These are phyloP conservation scores for Calonectris borealis DNA, from an alignment of 2,113 vertebrate species.

Conservation along the genomic window DNA sequence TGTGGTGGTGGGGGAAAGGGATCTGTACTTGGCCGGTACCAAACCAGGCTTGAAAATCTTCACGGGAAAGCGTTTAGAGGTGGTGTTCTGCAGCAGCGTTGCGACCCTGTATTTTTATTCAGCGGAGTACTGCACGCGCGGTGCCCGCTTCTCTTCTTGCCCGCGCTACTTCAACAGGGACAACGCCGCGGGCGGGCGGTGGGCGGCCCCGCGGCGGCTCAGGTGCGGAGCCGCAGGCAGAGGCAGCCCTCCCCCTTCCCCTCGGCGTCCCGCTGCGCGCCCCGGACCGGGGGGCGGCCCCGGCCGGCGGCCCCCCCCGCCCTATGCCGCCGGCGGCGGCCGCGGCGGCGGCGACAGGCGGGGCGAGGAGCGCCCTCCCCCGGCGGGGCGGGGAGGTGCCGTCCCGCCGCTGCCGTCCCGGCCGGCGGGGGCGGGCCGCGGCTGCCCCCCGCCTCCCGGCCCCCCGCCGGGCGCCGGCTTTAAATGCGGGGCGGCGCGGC, in stretches of 20 bases:
- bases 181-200: neutral
- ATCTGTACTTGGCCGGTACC: neutral
- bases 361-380: too few species aligned
- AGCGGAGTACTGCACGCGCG: neutral
- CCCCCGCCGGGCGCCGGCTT: too few species aligned
- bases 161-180: too few species aligned
- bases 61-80: neutral
- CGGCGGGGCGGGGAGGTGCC: too few species aligned
- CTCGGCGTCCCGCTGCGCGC: accelerated
- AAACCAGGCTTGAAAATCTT: neutral
- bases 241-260: neutral
- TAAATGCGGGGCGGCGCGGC: neutral
- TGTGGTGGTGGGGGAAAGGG: neutral
- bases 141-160: neutral
- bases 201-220: neutral
- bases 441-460: too few species aligned
- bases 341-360: too few species aligned
- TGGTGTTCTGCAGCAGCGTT: neutral
- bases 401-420: too few species aligned
- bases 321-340: too few species aligned
- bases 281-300: too few species aligned
- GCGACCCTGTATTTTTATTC: neutral
- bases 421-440: too few species aligned
- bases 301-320: too few species aligned
- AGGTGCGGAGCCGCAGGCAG: neutral